phyloP scores from a whole-genome alignment of 2,888 invertebrate genomes.

The Diaperis boleti region DNA sequence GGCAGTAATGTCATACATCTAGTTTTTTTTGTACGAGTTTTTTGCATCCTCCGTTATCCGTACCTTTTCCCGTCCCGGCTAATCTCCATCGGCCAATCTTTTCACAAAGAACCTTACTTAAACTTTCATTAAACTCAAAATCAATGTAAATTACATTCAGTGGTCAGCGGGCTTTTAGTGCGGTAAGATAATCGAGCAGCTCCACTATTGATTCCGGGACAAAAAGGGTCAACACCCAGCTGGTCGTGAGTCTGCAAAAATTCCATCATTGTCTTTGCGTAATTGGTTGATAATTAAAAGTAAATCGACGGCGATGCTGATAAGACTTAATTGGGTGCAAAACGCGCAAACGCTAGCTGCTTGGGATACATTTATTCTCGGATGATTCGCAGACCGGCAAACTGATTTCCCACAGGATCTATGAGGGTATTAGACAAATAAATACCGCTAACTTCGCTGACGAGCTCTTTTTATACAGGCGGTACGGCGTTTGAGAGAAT shows the following conservation, averaged over 20 bases:
- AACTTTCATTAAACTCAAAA: constrained; percentile 63
- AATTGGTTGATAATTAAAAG: constrained; percentile 43
- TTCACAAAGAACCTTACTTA: constrained; percentile 58
- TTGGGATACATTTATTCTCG: constrained; percentile 51
- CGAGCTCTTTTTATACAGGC: constrained; percentile 53
- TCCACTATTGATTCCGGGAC: constrained; percentile 53
- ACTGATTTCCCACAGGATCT: constrained; percentile 63
- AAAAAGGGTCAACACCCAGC: constrained; percentile 56
- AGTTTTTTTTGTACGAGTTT: too few species aligned
- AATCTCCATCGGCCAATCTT: constrained; percentile 20
- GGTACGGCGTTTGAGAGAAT: constrained; percentile 30
- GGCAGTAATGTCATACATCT: too few species aligned
- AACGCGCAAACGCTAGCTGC: constrained; percentile 47
- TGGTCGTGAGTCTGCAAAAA: constrained; percentile 28
- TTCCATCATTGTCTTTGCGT: constrained; percentile 8
- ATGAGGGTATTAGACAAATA: constrained; percentile 63
- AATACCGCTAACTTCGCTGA: constrained; percentile 62
- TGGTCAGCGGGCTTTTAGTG: constrained; percentile 61
- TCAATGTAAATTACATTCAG: constrained; percentile 64
- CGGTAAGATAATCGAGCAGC: constrained; percentile 59
- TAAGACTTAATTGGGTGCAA: constrained; percentile 45
- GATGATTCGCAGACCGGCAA: constrained; percentile 54
- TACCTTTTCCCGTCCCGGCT: background rate
- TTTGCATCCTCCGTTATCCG: too few species aligned
- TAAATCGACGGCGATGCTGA: constrained; percentile 41